These are phyloP conservation scores for Halichoeres trimaculatus DNA, from an alignment of 2,113 vertebrate genomes.

Conservation along the genomic window DNA sequence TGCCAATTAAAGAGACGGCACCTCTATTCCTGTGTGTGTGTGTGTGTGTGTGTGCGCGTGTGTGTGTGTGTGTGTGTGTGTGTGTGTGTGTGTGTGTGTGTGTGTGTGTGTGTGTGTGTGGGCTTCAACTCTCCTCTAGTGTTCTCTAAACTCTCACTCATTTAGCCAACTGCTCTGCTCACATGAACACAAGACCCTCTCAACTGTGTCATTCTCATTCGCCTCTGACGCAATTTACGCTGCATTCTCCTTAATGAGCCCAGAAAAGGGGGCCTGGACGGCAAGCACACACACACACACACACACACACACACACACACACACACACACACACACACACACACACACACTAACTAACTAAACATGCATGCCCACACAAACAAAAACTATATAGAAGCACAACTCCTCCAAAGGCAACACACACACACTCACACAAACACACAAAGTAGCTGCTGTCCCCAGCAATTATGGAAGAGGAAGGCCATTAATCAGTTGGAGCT, in stretches of 20 bases:
- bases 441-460: slow-evolving; percentile 55
- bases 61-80: not conserved
- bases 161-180: slow-evolving; percentile 45
- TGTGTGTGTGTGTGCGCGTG: not conserved
- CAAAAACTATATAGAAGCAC: slow-evolving; percentile 1
- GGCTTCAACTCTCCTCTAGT: slow-evolving; percentile 32
- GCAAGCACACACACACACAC: slow-evolving; percentile 14
- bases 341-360: not conserved
- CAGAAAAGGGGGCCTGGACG: slow-evolving; percentile 40
- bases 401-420: slow-evolving; percentile 3
- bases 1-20: slow-evolving; percentile 12
- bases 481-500: slow-evolving; percentile 69
- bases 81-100: not conserved
- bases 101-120: not conserved
- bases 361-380: slow-evolving; percentile 21
- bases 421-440: slow-evolving; percentile 1
- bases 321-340: not conserved
- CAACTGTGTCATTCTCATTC: slow-evolving; percentile 52
- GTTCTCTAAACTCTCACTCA: slow-evolving; percentile 43
- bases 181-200: slow-evolving; percentile 51
- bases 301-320: slow-evolving; percentile 21
- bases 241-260: slow-evolving; percentile 65
- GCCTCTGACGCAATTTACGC: slow-evolving; percentile 55
- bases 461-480: slow-evolving; percentile 68
- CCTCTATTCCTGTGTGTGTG: slow-evolving; percentile 15